These are phyloP conservation scores for Hypotaenidia philippensis DNA, from an alignment of 2,797 vertebrate genomes.

Conservation along the genomic window DNA sequence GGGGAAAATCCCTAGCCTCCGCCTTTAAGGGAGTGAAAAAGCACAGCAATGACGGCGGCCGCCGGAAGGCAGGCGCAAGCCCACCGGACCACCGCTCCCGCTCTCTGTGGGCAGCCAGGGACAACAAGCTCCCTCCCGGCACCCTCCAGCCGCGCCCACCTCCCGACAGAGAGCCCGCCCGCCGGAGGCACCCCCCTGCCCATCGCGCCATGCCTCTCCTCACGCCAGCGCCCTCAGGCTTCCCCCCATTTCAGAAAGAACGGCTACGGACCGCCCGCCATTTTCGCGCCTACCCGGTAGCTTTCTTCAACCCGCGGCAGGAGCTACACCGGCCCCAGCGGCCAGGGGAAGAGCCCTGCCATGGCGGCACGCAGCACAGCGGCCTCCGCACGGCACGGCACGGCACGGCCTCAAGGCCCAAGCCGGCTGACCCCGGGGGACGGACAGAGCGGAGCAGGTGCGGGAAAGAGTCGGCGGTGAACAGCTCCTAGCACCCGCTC, in stretches of 20 bases:
- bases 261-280: not conserved
- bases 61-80: too few species aligned
- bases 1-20: too few species aligned
- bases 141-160: not conserved
- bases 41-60: not conserved
- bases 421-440: too few species aligned
- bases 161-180: not conserved
- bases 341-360: not conserved
- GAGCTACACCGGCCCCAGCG: not conserved
- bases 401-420: not conserved
- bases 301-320: not conserved
- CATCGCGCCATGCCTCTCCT: not conserved
- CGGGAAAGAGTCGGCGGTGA: rapidly evolving
- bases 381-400: too few species aligned
- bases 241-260: too few species aligned
- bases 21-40: rapidly evolving
- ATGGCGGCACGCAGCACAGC: not conserved
- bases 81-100: not conserved
- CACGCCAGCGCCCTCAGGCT: not conserved
- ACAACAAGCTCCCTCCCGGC: too few species aligned
- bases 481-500: rapidly evolving
- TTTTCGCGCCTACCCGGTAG: not conserved
- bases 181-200: rapidly evolving
- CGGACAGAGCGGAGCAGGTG: not conserved
- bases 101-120: rapidly evolving